These are phyloP conservation scores for Pelagia noctiluca DNA, from an alignment of 30 jellyfish, hydroid and myxozoan species.

Conservation along the genomic window DNA sequence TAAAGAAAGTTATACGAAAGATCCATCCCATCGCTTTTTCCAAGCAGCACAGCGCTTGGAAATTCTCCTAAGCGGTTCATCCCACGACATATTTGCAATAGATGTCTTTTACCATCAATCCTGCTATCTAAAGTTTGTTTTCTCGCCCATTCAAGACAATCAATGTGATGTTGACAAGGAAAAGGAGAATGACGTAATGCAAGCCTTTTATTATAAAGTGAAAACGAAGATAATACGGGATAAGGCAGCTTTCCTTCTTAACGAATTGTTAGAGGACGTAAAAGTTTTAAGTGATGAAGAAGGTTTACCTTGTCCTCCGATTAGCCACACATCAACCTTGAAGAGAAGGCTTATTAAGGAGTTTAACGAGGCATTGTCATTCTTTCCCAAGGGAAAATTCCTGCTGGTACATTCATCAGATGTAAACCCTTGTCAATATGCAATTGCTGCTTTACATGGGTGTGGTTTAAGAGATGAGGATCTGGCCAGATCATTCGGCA, in stretches of 20 bases:
- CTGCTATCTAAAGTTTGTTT: slow-evolving; percentile 41
- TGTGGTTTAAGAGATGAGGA: slow-evolving; percentile 55
- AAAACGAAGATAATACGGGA: slow-evolving; percentile 17
- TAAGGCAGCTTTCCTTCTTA: slow-evolving; percentile 24
- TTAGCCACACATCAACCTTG: slow-evolving; percentile 14
- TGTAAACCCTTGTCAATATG: slow-evolving; percentile 34
- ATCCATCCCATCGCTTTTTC: slow-evolving; percentile 1
- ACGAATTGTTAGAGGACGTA: slow-evolving; percentile 12
- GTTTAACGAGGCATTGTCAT: slow-evolving; percentile 16
- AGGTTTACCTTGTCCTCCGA: slow-evolving; percentile 17
- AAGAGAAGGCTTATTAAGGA: slow-evolving; percentile 7
- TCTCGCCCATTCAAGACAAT: neutral
- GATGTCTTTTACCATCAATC: slow-evolving; percentile 45
- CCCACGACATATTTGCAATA: slow-evolving; percentile 55
- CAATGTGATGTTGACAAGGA: too few species aligned
- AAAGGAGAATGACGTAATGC: too few species aligned
- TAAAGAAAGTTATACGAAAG: neutral
- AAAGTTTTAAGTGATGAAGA: slow-evolving; percentile 27
- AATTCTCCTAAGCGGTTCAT: slow-evolving; percentile 19
- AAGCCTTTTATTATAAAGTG: neutral
- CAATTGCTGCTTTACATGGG: slow-evolving; percentile 53
- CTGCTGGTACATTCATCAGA: slow-evolving; percentile 46
- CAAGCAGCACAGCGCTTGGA: slow-evolving; percentile 42
- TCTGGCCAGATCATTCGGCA: slow-evolving; percentile 45
- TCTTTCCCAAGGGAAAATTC: slow-evolving; percentile 41